A percentile compares a stretch with the other conserved stretches of the same genome.
These are phyloP conservation scores for Dissostichus mawsoni DNA, from an alignment of 2,113 vertebrate genomes.

Conservation along the genomic window DNA sequence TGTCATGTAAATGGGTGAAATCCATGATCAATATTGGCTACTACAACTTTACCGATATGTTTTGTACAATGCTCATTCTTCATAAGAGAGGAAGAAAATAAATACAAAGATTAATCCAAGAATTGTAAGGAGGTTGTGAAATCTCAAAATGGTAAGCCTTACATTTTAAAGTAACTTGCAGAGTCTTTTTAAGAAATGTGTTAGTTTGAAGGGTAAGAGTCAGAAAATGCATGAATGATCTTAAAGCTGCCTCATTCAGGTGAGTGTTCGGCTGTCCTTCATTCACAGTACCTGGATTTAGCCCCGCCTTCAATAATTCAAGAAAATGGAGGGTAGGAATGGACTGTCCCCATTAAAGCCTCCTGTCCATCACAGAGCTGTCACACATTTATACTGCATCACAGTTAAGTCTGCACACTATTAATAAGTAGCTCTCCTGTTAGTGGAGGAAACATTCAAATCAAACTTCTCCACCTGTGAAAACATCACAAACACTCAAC, in stretches of 20 bases:
- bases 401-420: constrained; percentile 8
- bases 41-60: no score
- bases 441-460: background rate
- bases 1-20: no score
- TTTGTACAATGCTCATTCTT: no score
- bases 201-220: background rate
- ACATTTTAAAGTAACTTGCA: background rate
- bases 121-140: background rate
- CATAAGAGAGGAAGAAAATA: no score
- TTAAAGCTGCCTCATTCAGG: constrained; percentile 21
- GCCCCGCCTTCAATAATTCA: constrained; percentile 76
- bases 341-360: constrained; percentile 60
- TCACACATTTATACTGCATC: constrained; percentile 21
- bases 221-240: constrained; percentile 21
- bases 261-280: constrained; percentile 50
- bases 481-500: background rate
- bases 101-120: no score
- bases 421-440: constrained; percentile 27
- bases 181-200: background rate
- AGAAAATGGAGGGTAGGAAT: constrained; percentile 49
- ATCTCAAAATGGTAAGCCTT: background rate
- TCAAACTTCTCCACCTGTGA: constrained; percentile 5
- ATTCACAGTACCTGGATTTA: constrained; percentile 52
- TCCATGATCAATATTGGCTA: no score
- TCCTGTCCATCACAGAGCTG: constrained; percentile 50